Evolutionary conservation across 2,797 vertebrate genomes (phyloP).

Genomic region (Gadopsis marmoratus): DNA sequence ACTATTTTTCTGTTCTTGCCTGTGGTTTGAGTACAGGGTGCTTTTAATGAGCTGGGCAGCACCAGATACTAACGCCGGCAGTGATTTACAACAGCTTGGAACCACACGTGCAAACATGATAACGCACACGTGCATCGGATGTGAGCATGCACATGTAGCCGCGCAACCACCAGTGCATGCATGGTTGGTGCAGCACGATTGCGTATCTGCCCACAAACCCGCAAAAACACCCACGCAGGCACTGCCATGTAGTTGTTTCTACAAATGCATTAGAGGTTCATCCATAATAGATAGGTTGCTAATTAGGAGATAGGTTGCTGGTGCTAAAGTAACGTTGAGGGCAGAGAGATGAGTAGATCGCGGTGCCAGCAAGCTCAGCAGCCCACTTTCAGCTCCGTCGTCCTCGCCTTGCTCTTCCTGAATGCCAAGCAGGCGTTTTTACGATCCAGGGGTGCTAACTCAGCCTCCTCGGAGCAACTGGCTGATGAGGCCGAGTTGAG

Average conservation of each 20-base stretch:
- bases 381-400: conserved; percentile 35
- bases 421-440: conserved; percentile 60
- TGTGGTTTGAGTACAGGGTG: conserved; percentile 68
- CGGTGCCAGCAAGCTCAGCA: conserved; percentile 52
- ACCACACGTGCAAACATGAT: conserved; percentile 37
- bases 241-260: conserved; percentile 53
- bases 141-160: conserved; percentile 8
- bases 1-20: conserved; percentile 74
- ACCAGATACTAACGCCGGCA: conserved; percentile 49
- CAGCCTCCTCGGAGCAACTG: conserved; percentile 40
- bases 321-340: conserved; percentile 65
- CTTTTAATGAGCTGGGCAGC: conserved; percentile 77
- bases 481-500: conserved; percentile 39
- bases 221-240: conserved; percentile 40
- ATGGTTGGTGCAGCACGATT: conserved; percentile 18
- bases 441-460: conserved; percentile 46
- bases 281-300: conserved; percentile 77
- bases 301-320: conserved; percentile 72
- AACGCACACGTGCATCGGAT: conserved; percentile 25
- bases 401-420: conserved; percentile 43
- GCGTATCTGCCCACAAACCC: conserved; percentile 38
- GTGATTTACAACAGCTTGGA: conserved; percentile 52
- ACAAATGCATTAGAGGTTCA: conserved; percentile 75
- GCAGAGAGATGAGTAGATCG: conserved; percentile 44
- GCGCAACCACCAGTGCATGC: conserved; percentile 10